Evolutionary conservation across 2,113 vertebrate species (phyloP), one percentile per base, ranked within the genome.

Genomic region (Thymallus thymallus): DNA sequence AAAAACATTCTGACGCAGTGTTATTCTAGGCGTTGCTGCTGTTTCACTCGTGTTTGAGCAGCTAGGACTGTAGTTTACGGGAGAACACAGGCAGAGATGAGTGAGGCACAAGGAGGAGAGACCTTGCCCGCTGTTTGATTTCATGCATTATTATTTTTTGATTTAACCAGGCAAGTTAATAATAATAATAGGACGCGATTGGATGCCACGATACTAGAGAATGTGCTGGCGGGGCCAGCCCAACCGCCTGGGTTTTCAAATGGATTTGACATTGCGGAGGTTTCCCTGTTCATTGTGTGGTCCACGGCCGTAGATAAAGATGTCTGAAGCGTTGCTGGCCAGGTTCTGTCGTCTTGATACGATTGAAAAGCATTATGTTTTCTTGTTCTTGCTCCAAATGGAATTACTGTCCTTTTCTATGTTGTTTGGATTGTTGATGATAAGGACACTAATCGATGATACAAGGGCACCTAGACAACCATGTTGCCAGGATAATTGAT

Each of bases 1-100:
- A 79, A 51, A 41, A 41, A 16, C n/a, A 68, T 77, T 84, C 80
- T 91, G 90, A 91, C 90, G 90, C 91, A 91, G 87, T 83, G 75
- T 62, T 10, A 72, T 63, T 58, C 46, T 41, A 60, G 81, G 77
- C 75, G 77, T 71, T 71, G 83, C 86, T 63, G 78, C 77, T 69
- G 77, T 77, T 75, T 79, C 81, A 73, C 73, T 79, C 82, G 74
- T 73, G 74, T 80, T 73, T 68, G 35, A 63, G 58, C 63, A 69
- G 78, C 64, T 74, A 72, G 10, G 2, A 71, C 66, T 14, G 71
- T 73, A 63, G 76, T 20, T 77, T 58, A 16, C 71, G 32, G 69
- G 74, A 67, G 32, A 71, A 62, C 74, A 67, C 69, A 61, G 51
- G 79, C 65, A 70, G 73, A 68, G 45, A 41, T 41, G 68, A 48